Base-by-base conservation (phyloP, 2,888 invertebrate genomes). In the Acronicta psi region DNA sequence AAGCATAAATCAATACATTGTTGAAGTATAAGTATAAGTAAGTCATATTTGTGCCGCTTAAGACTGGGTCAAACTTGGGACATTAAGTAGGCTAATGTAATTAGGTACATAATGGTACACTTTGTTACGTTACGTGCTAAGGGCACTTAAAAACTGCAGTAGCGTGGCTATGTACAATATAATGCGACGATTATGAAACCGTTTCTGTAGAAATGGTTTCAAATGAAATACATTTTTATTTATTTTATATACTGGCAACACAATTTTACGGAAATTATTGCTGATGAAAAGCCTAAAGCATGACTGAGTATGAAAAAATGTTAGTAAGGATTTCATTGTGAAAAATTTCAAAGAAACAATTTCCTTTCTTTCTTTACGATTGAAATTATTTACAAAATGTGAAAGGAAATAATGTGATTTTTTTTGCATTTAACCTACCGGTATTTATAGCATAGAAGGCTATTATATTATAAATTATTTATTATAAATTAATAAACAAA, bases 151-250 rank as follows among this genome's bases (percentile, higher is more conserved):
- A 79, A 82, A 75, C 76, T 83, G 79, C 83, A 82, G 53, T 84
- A 52, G 80, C 84, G 82, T 86, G 85, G 76, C 74, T 74, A 67
- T 53, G 69, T 77, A 77, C 74, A 79, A 77, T 85, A 79, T 79
- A 80, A 79, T 68, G 71, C 57, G 56, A 73, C 74, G 68, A 82
- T 80, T 80, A 81, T 75, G 73, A 66, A 77, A 78, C 71, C 51
- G 69, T 69, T 71, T 63, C 60, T 31, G 55, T 63, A 54, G 55
- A 69, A 76, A 58, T 54, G 64, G 57, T 60, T 67, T 54, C 52
- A 56, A 70, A 74, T 62, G 59, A 60, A 10, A 14, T 18, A 14
- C 8, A 42, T 25, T 9, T 25, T 9, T 60, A 52, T 54, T 56
- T 59, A 59, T 59, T 73, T 42, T 37, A 67, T n/a, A 43, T 55